These are phyloP conservation scores for Fissipunctia ypsillon DNA, from an alignment of 2,888 invertebrate species.

Conservation along the genomic window DNA sequence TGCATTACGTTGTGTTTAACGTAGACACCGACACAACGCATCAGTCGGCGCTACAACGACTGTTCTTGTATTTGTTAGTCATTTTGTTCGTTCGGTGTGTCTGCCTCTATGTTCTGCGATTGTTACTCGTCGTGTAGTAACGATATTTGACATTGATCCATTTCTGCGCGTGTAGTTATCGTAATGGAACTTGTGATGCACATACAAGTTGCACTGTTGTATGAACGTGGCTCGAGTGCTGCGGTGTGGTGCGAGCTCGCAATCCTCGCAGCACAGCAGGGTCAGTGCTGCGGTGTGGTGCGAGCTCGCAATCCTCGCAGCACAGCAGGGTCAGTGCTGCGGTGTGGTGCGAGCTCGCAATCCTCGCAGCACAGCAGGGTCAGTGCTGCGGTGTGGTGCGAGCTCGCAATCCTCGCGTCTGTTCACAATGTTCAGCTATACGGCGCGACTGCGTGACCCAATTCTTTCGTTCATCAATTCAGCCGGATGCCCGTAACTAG, in stretches of 20 bases:
- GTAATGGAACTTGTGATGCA: conserved; percentile 50
- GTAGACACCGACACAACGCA: conserved; percentile 16
- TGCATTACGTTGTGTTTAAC: conserved; percentile 20
- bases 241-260: conserved; percentile 33
- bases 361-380: no score
- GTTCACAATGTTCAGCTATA: neutral
- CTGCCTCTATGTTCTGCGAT: neutral
- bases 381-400: conserved; percentile 24
- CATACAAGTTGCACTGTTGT: conserved; percentile 33
- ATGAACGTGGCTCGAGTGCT: neutral
- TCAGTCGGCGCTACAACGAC: conserved; percentile 21
- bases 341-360: conserved; percentile 35
- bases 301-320: conserved; percentile 34
- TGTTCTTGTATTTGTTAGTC: conserved; percentile 22
- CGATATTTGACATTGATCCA: conserved; percentile 55
- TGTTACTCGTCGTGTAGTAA: neutral
- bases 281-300: conserved; percentile 24
- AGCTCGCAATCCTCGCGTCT: conserved; percentile 36
- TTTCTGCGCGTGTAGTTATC: conserved; percentile 41
- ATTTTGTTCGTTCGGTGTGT: conserved; percentile 3
- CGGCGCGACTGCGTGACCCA: conserved; percentile 17
- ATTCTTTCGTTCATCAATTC: conserved; percentile 17
- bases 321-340: no score
- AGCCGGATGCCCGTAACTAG: conserved; percentile 24
- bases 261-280: no score